These are phyloP conservation scores for Chionis minor DNA, from an alignment of 2,113 vertebrate species.

Conservation along the genomic window DNA sequence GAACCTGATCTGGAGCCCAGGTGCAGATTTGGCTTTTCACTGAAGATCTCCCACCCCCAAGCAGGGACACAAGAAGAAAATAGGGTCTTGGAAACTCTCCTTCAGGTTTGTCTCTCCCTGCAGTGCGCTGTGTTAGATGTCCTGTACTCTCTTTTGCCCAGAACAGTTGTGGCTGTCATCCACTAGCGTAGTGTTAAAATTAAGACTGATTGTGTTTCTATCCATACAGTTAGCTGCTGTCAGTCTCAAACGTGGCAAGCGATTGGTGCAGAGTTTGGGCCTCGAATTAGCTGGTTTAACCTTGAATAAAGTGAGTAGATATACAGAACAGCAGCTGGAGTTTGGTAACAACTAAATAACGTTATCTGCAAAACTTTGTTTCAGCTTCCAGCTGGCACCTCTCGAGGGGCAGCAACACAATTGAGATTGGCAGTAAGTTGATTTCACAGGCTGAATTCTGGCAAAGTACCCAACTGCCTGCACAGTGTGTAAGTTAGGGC, in stretches of 20 bases:
- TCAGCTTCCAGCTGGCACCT: conserved; percentile 1
- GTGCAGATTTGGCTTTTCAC: background rate
- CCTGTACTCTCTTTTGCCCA: background rate
- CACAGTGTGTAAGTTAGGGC: background rate
- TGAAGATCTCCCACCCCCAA: background rate
- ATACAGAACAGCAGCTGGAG: background rate
- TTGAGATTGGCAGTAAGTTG: background rate
- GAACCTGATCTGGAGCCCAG: background rate
- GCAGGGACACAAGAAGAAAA: background rate
- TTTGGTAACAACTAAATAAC: background rate
- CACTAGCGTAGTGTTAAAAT: background rate
- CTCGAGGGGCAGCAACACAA: background rate
- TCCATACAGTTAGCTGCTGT: background rate
- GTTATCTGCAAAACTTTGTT: background rate
- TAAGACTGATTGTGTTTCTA: conserved; percentile 4
- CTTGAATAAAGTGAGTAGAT: conserved; percentile 10
- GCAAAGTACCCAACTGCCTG: background rate
- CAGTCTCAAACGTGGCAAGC: background rate
- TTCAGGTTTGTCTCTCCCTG: background rate
- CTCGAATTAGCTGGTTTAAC: background rate
- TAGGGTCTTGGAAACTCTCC: background rate
- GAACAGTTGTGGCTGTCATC: conserved; percentile 32
- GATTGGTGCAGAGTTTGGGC: background rate
- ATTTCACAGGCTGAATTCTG: background rate
- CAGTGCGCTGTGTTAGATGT: background rate